Base-by-base conservation (phyloP, 92 coral and sea anemone genomes). In the Virgularia gustaviana region DNA sequence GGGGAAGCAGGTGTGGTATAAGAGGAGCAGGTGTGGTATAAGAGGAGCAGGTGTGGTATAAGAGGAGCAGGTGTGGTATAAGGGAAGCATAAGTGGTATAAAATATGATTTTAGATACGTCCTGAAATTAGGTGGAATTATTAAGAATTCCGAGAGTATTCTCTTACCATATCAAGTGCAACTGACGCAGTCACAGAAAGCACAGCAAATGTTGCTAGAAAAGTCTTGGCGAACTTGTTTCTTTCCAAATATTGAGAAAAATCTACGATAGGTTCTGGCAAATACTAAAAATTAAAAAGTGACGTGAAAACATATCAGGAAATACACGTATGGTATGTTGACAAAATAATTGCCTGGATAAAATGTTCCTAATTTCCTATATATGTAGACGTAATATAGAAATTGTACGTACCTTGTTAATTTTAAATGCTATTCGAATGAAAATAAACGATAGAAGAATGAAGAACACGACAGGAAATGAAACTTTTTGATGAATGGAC, bases 191-290 rank as follows among this genome's bases (percentile, higher is more conserved):
- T 86, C 60, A 91, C 61, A n/a, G 86, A 47, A 28, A 80, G 73
- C 13, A 91, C 92, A 32, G 89, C 81, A 0, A 91, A 39, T 9
- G 87, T 85, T 0, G 96, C 97, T 8, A 89, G 73, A 15, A 90
- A 87, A 3, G 97, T 89, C 16, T 96, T 90, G 22, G 97, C 92
- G 15, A 90, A 88, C 55, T 89, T 91, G 63, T 85, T 91, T 2
- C 73, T 81, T 9, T 91, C 96, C 18, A 91, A 81, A 27, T 83
- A 55, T 44, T 81, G 61, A 16, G 97, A 91, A 38, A 86, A 16
- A 7, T 80, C 85, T 4, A 86, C 85, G 63, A 76, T 65, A 23
- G 52, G 76, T 38, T 68, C 67, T 36, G 71, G 79, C 19, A 72
- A 58, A 34, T 30, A 61, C 80, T 68, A 29, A 22, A 54, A 19